Evolutionary conservation across 2,888 invertebrate species (phyloP).

Genomic region (Didymodactylos carnosus): DNA sequence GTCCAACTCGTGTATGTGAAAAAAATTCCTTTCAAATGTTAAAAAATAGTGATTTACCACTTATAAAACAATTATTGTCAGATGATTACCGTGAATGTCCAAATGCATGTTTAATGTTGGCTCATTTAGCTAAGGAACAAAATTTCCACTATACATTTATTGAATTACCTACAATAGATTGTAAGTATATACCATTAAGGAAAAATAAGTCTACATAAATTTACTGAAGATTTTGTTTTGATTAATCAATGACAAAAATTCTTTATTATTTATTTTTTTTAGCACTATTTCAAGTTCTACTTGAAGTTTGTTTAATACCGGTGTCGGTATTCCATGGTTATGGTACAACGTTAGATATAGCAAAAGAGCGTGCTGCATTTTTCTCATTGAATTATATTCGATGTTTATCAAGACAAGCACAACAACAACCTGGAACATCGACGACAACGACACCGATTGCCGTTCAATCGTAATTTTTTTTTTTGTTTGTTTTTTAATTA

Average conservation of each 20-base stretch:
- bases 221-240: neutral
- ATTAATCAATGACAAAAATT: neutral
- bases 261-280: neutral
- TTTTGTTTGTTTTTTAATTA: no score
- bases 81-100: neutral
- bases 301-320: neutral
- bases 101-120: neutral
- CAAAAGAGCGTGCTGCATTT: neutral
- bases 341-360: neutral
- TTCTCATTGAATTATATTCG: neutral
- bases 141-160: neutral
- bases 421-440: neutral
- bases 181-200: no score
- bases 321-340: neutral
- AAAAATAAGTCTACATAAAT: neutral
- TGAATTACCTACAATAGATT: neutral
- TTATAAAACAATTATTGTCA: neutral
- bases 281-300: neutral
- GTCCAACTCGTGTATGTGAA: neutral
- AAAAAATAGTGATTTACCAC: neutral
- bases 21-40: neutral
- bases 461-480: no score
- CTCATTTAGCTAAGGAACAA: neutral
- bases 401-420: neutral
- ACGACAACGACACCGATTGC: neutral